Base-by-base conservation (phyloP, 53 echinoderm and acorn worm genomes). In the Arbacia lixula region DNA sequence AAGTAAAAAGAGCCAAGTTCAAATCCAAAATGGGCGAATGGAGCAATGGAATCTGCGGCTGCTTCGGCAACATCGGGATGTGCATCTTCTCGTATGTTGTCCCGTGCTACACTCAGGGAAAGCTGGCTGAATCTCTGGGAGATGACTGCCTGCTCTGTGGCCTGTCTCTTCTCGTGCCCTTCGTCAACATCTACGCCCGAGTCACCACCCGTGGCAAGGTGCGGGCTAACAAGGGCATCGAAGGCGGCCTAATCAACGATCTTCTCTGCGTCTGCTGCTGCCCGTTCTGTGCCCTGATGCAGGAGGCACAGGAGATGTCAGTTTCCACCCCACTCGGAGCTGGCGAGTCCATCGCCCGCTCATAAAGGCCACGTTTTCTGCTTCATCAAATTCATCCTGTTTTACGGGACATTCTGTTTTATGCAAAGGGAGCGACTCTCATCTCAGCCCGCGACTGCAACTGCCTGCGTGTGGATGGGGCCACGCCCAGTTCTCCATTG, bases 71-170 rank as follows among this genome's bases (percentile, higher is more conserved):
- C 88, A 86, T 97, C 72, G 98, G 98, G 26, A 85, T 97, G 91
- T 97, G 98, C 67, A 94, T 97, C 32, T 94, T 97, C 91, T 67
- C 94, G 6, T 97, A 90, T 55, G 62, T 97, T 67, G 72, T 93
- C 46, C 98, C 98, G 17, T 97, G 98, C 86, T 97, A 92, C 69
- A 97, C 98, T 22, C 94, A 94, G 66, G 98, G 98, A 78, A 97
- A 97, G 84, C 82, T 94, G 25, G 98, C 98, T 32, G 98, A 97
- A 39, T 84, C 98, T n/a, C 55, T 97, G 22, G 98, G 98, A 25
- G 98, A 97, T 85, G 98, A 97, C 56, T 97, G 98, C 71, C 73
- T 97, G 65, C 88, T 97, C 42, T 97, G 98, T 72, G 98, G 94
- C 53, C 83, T 97, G 24, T 51, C 93, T 27, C 46, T 97, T 17